These are phyloP conservation scores for Hipposideros larvatus DNA, from an alignment of 2,797 vertebrate species.

Conservation along the genomic window DNA sequence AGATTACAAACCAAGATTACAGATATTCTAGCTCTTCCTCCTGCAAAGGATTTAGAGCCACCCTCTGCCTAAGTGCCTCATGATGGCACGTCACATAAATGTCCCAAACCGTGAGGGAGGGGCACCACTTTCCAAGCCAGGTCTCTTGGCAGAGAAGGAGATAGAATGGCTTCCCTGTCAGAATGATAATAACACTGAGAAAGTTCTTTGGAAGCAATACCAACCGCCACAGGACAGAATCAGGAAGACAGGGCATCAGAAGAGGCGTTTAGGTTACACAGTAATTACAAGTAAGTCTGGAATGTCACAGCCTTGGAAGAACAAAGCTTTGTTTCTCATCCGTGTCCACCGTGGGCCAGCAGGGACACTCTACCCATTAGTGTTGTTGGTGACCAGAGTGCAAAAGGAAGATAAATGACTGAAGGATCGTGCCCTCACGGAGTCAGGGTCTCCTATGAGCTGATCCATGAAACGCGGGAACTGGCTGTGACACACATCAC, in stretches of 20 bases:
- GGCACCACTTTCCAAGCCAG: background rate
- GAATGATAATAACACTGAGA: background rate
- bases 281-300: background rate
- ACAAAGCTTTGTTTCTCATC: background rate
- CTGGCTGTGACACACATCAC: too few species aligned
- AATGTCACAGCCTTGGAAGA: background rate
- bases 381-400: fast-evolving
- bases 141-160: background rate
- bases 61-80: too few species aligned
- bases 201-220: background rate
- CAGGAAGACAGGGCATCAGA: background rate
- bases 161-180: background rate
- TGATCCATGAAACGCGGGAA: background rate
- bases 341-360: fast-evolving
- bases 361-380: background rate
- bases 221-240: background rate
- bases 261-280: background rate
- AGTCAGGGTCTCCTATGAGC: background rate
- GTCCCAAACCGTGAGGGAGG: background rate
- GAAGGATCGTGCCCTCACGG: background rate
- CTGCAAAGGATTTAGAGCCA: background rate
- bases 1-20: too few species aligned
- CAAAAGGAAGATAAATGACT: background rate
- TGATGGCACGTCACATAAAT: background rate
- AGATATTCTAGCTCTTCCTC: background rate